Base-by-base conservation (phyloP, 2,113 vertebrate genomes). In the Argyrosomus japonicus region DNA sequence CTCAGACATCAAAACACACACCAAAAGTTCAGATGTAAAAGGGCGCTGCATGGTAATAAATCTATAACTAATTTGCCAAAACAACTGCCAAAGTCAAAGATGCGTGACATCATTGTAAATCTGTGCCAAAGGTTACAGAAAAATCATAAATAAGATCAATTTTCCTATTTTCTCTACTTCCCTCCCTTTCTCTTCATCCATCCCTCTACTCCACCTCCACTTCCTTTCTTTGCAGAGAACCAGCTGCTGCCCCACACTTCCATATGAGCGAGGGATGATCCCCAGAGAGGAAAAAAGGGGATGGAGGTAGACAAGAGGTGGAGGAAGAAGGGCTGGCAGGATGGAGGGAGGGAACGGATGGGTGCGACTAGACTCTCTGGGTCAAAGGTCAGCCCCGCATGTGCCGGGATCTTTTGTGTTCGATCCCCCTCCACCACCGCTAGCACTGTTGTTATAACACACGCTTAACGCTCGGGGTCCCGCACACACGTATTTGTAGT, bases 221-320 rank as follows among this genome's bases (percentile, higher is more conserved):
- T 76, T 85, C 56, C 82, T 64, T 27, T 77, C 81, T 70, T 19
- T 62, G 25, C 77, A 85, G 67, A 84, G 83, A 69, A 81, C 81
- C 90, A 94, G 92, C 95, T 94, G 95, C 92, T 81, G 79, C 84
- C 73, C 72, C 63, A 70, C 90, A 82, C 90, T 70, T 90, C 88
- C 73, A 57, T 63, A 54, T 78, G 83, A 91, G 81, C 43, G 5
- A 77, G 23, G n/a, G 77, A 53, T 18, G 68, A 75, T 88, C 85
- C 89, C 94, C 84, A 84, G 93, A 91, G 91, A 93, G 90, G 90
- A 87, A 90, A 60, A 72, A 85, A 68, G 58, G 68, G 78, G 71
- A 79, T 50, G 81, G 68, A 87, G 84, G 64, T 61, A 47, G 87
- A 70, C 14, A 77, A 76, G 82, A 76, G 74, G 85, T 64, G 80